Evolutionary conservation across 2,113 vertebrate genomes (phyloP), one percentile per base, ranked within the genome.

Genomic region (Notechis scutatus): DNA sequence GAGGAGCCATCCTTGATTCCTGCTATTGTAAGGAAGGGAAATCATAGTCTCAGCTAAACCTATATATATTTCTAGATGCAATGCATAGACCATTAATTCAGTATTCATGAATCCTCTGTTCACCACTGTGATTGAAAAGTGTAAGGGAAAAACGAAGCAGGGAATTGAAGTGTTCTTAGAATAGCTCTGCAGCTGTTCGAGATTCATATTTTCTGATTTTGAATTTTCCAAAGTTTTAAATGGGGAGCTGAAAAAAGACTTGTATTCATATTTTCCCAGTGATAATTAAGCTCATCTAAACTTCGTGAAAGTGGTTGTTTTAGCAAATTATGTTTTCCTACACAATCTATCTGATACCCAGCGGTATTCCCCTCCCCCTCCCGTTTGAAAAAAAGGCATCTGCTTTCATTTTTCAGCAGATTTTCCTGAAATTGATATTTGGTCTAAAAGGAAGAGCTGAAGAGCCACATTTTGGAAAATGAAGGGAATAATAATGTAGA

Each of bases 131-230:
- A 81, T 42, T 64, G 12, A 57, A 93, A 59, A 81, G 3, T 21
- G 18, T 81, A 91, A 93, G 90, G 45, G 3, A 90, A 90, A 93
- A 81, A 10, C 0, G 74, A 15, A 92, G 3, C 24, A 89, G 69
- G 94, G 92, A 93, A 95, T 93, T 21, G 85, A 92, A 90, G 26
- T 7, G 81, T 2, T 0, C 21, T 20, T 91, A 88, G 23, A 93
- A 94, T 92, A 91, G 93, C 92, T 0, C 0, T 0, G 0, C 57
- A 93, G 57, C 86, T 23, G 23, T 61, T 59, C 64, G 14, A 45
- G 94, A 92, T 47, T 95, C 1, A 59, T 86, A 42, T 18, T 1
- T 39, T 92, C 21, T 93, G 92, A 56, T 88, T 93, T 93, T 95
- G 94, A 89, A 0, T 23, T 14, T 90, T 92, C n/a, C 89, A 15